Conservation (phyloP, 2,888 invertebrate genomes). For the Ceramica pisi region DNA sequence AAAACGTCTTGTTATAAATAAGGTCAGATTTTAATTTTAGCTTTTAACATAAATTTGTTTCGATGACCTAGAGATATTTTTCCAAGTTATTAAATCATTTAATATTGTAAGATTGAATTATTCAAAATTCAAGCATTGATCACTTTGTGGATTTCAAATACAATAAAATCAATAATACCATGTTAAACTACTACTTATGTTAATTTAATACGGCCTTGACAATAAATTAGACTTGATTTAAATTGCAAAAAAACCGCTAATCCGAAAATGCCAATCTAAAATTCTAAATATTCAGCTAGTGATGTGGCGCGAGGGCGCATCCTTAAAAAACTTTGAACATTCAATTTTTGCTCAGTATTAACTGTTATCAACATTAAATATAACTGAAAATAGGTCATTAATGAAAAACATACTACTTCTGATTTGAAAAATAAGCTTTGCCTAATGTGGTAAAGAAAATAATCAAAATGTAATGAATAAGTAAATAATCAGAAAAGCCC, state of each 20-base stretch:
- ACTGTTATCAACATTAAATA: not conserved
- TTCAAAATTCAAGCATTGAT: too few relatives aligned
- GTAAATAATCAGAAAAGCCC: too few relatives aligned
- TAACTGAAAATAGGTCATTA: not conserved
- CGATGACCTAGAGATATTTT: not conserved
- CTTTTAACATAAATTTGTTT: conserved; percentile 7
- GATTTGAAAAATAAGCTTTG: too few relatives aligned
- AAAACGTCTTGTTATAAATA: not conserved
- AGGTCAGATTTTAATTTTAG: conserved; percentile 9
- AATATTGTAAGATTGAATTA: not conserved
- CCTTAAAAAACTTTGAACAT: not conserved
- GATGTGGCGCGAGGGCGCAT: conserved; percentile 21
- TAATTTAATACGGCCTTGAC: conserved; percentile 73
- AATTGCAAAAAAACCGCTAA: conserved; percentile 72
- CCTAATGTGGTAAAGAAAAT: too few relatives aligned
- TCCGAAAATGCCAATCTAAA: conserved; percentile 72
- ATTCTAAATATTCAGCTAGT: conserved; percentile 58
- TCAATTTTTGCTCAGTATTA: not conserved
- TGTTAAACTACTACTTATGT: conserved; percentile 43
- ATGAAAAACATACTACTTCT: too few relatives aligned
- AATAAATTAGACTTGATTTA: conserved; percentile 68
- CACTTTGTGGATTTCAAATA: too few relatives aligned
- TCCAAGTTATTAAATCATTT: not conserved
- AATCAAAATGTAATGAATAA: too few relatives aligned
- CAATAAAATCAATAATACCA: conserved; percentile 3